Base-by-base conservation (phyloP, 2,113 vertebrate genomes). In the Grallaria varia region DNA sequence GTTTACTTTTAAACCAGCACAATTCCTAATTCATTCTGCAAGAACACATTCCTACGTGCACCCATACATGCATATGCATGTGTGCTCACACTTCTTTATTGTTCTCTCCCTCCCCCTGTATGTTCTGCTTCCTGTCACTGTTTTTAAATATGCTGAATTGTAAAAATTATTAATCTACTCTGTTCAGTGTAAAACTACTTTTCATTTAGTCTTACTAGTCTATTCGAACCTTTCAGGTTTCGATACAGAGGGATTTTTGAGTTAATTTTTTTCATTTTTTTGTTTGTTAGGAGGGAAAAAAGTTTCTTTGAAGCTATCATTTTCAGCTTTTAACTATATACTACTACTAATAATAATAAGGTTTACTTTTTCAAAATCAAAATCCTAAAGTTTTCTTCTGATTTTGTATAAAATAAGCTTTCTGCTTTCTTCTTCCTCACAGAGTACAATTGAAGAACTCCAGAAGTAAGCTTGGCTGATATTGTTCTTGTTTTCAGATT, bases 251-350 rank as follows among this genome's bases (percentile, higher is more conserved):
- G 25, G 8, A 53, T 52, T 91, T 77, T 74, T 42, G 42, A 14
- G 45, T 53, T 17, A 6, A 7, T 50, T 80, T 95, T 60, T 94
- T 82, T 23, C 4, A 24, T 3, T 2, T 50, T 89, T 75, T 87
- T 82, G 16, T 47, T 85, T 10, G 53, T 83, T 90, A 81, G 22
- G 44, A 8, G 14, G 55, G 68, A 59, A 71, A 83, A 79, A 87
- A 7, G 21, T 31, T 92, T 52, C 31, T 83, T n/a, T 6, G 11
- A 79, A 84, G 44, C 49, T 81, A 63, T 87, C 72, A 37, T 95
- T 97, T 94, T 72, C 47, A 52, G 62, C 62, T 58, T 72, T 97
- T 95, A 93, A 89, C 52, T 93, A 76, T 45, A 64, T 25, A n/a
- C n/a, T n/a, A n/a, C n/a, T n/a, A n/a, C n/a, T n/a, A 81, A 69